Conservation (phyloP, 2,113 vertebrate species). For the Morone chrysops region DNA sequence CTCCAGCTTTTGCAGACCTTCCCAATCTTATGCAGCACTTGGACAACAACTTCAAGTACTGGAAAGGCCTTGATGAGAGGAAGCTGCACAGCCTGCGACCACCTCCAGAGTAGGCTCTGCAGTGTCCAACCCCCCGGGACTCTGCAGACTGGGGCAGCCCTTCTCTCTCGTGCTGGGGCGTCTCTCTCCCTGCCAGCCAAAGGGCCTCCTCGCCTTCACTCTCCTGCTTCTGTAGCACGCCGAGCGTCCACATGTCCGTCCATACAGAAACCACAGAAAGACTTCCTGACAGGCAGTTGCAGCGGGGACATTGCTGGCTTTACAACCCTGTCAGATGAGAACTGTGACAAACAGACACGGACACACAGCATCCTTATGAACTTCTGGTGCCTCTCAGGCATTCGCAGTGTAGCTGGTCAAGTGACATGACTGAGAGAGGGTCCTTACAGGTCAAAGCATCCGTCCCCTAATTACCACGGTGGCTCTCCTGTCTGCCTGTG, state of each 20-base stretch:
- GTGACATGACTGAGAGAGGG: conserved; percentile 65
- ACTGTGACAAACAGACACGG: conserved; percentile 61
- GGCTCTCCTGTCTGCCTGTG: conserved; percentile 62
- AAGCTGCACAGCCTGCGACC: conserved; percentile 91
- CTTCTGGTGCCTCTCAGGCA: conserved; percentile 71
- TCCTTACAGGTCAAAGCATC: conserved; percentile 54
- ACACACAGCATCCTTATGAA: conserved; percentile 67
- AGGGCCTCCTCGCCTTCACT: conserved; percentile 64
- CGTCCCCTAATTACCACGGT: conserved; percentile 45
- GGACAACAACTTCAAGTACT: conserved; percentile 98
- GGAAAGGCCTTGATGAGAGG: conserved; percentile 93
- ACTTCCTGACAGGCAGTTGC: conserved; percentile 59
- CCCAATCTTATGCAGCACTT: conserved; percentile 97
- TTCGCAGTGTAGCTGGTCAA: conserved; percentile 66
- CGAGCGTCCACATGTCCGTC: conserved; percentile 67
- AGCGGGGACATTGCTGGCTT: conserved; percentile 46
- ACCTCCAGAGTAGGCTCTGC: conserved; percentile 86
- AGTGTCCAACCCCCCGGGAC: conserved; percentile 50
- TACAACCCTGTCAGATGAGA: conserved; percentile 43
- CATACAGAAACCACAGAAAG: conserved; percentile 65
- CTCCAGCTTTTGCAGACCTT: conserved; percentile 93
- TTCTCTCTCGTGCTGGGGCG: conserved; percentile 57
- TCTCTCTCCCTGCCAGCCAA: conserved; percentile 68
- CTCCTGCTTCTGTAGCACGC: conserved; percentile 74
- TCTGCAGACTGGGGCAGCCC: conserved; percentile 41